These are phyloP conservation scores for Platichthys stellatus DNA, from an alignment of 2,113 vertebrate genomes.

Conservation along the genomic window DNA sequence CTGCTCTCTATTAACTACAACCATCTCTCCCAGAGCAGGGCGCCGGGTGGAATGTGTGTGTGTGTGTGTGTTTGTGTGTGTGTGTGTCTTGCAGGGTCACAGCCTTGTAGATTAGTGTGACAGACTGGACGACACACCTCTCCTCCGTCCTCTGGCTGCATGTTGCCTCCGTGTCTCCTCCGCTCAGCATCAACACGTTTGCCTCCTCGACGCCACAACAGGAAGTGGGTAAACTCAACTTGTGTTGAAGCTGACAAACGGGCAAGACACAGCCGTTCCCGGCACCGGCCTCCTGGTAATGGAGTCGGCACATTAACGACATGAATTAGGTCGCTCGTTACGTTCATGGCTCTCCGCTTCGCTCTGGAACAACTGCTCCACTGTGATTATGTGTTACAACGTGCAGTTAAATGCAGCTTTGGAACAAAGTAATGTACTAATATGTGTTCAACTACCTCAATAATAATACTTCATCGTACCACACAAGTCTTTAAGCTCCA, in stretches of 20 bases:
- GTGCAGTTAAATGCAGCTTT: background rate
- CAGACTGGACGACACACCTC: slow-evolving; percentile 62
- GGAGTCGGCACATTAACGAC: slow-evolving; percentile 9
- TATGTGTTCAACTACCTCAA: no score
- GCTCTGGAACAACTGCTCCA: background rate
- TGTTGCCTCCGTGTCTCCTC: slow-evolving; percentile 47
- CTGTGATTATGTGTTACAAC: background rate
- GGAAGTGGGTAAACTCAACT: slow-evolving; percentile 17
- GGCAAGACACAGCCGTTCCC: slow-evolving; percentile 6
- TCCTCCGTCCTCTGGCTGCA: slow-evolving; percentile 7
- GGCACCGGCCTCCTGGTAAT: slow-evolving; percentile 1
- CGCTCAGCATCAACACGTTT: slow-evolving; percentile 46
- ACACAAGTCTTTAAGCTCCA: background rate
- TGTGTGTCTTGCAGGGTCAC: slow-evolving; percentile 48
- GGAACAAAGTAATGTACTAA: background rate
- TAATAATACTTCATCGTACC: background rate
- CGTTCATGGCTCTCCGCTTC: background rate
- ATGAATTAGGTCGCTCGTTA: background rate
- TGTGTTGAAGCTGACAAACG: background rate
- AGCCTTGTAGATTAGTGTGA: slow-evolving; percentile 64
- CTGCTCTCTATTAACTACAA: slow-evolving; percentile 65
- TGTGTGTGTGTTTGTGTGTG: slow-evolving; percentile 28
- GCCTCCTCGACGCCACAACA: slow-evolving; percentile 10
- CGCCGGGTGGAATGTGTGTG: slow-evolving; percentile 56
- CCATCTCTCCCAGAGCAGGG: slow-evolving; percentile 62